phyloP scores from a whole-genome alignment of 2,113 vertebrate genomes.

The Glaucomys volans region DNA sequence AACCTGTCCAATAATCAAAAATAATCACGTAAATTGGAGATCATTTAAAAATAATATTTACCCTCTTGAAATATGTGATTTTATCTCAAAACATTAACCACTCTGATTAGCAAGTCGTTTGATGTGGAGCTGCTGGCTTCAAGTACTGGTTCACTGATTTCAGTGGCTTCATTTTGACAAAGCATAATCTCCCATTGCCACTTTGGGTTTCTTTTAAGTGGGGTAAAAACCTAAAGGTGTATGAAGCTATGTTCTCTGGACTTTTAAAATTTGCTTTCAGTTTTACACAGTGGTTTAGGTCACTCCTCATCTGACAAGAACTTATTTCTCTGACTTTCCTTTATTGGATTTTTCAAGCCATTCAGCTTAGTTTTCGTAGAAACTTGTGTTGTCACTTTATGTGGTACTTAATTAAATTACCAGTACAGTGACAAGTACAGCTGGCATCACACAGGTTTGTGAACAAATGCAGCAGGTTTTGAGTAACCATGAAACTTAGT shows the following conservation, averaged over 20 bases:
- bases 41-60: neutral
- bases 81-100: neutral
- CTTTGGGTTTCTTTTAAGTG: neutral
- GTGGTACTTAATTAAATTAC: constrained; percentile 14
- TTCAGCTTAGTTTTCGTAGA: constrained; percentile 29
- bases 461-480: neutral
- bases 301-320: neutral
- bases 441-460: neutral
- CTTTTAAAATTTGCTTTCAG: constrained; percentile 22
- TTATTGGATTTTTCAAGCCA: constrained; percentile 13
- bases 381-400: constrained; percentile 12
- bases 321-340: neutral
- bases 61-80: neutral
- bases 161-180: neutral
- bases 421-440: neutral
- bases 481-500: neutral
- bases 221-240: neutral
- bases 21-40: neutral
- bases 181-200: neutral
- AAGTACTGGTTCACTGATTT: neutral
- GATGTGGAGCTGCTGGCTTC: neutral
- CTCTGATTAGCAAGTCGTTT: neutral
- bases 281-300: neutral
- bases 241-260: neutral
- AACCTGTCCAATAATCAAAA: constrained; percentile 32